Evolutionary conservation across 2,888 invertebrate genomes (phyloP).

Genomic region (Chaetogeoica ovagalla): DNA sequence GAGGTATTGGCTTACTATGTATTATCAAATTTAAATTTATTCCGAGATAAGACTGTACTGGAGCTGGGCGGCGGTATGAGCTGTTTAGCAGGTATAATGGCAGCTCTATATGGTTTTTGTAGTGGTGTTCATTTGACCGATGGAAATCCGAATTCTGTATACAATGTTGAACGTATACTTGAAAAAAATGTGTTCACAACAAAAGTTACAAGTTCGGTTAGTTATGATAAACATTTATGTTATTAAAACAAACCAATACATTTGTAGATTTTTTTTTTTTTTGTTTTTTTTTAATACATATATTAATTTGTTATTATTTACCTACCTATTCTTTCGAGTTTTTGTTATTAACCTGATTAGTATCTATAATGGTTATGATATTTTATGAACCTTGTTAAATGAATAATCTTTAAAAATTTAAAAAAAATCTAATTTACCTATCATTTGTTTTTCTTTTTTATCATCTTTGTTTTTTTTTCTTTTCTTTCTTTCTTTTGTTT

Average conservation of each 20-base stretch:
- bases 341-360: slow-evolving; percentile 30
- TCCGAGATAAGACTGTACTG: slow-evolving; percentile 70
- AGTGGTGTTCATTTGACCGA: slow-evolving; percentile 73
- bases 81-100: slow-evolving; percentile 75
- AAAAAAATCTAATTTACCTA: slow-evolving; percentile 16
- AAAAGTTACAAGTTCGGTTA: slow-evolving; percentile 48
- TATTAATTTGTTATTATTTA: not conserved
- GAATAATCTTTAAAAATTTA: not conserved
- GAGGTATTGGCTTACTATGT: slow-evolving; percentile 73
- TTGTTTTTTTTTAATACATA: slow-evolving; percentile 17
- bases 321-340: slow-evolving; percentile 6
- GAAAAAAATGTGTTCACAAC: slow-evolving; percentile 66
- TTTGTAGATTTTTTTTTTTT: slow-evolving; percentile 27
- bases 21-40: slow-evolving; percentile 68
- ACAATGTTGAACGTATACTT: slow-evolving; percentile 71
- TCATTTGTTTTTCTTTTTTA: not conserved
- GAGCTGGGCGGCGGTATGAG: slow-evolving; percentile 87
- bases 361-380: not conserved
- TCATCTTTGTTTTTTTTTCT: not conserved
- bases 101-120: slow-evolving; percentile 70
- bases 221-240: slow-evolving; percentile 38
- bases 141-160: slow-evolving; percentile 75
- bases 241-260: slow-evolving; percentile 16
- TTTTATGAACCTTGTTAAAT: not conserved
- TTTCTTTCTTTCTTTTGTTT: not conserved